Percentiles rank a stretch among this genome's conserved stretches.
Conservation (phyloP, 2,113 vertebrate genomes). For the Thunnus thynnus region DNA sequence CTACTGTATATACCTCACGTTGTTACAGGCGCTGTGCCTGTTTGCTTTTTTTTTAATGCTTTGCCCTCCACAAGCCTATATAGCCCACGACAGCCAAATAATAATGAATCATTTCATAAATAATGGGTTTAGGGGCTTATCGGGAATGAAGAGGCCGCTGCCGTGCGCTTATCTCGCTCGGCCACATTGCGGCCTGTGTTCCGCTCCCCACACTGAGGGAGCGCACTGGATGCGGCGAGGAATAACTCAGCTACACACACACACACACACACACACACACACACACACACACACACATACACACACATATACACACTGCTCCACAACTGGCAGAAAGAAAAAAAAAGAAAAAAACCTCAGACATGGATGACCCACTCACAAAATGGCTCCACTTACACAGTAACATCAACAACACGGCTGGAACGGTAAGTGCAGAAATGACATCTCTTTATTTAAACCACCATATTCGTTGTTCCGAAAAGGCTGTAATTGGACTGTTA, state of each 20-base stretch:
- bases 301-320: constrained; percentile 83
- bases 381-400: constrained; percentile 94
- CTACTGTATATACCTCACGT: constrained; percentile 67
- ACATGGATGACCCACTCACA: constrained; percentile 91
- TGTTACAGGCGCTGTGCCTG: constrained; percentile 72
- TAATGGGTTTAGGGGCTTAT: constrained; percentile 95
- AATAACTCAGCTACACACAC: constrained; percentile 88
- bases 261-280: constrained; percentile 81
- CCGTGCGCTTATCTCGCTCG: constrained; percentile 91
- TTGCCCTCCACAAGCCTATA: constrained; percentile 90
- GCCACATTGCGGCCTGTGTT: constrained; percentile 94
- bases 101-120: constrained; percentile 98
- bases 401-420: constrained; percentile 88
- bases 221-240: constrained; percentile 90
- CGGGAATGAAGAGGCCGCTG: constrained; percentile 92
- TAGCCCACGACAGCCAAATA: constrained; percentile 90
- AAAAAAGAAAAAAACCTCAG: constrained; percentile 82
- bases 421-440: constrained; percentile 86
- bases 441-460: constrained; percentile 42
- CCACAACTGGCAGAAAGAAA: constrained; percentile 79
- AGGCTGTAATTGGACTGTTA: background rate
- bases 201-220: constrained; percentile 93
- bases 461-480: background rate
- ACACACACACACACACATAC: constrained; percentile 80
- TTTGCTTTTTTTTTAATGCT: constrained; percentile 85